Percentiles rank a stretch among this genome's conserved stretches.
Evolutionary conservation across 2,888 invertebrate species (phyloP).

Genomic region (Drosophila borborema): DNA sequence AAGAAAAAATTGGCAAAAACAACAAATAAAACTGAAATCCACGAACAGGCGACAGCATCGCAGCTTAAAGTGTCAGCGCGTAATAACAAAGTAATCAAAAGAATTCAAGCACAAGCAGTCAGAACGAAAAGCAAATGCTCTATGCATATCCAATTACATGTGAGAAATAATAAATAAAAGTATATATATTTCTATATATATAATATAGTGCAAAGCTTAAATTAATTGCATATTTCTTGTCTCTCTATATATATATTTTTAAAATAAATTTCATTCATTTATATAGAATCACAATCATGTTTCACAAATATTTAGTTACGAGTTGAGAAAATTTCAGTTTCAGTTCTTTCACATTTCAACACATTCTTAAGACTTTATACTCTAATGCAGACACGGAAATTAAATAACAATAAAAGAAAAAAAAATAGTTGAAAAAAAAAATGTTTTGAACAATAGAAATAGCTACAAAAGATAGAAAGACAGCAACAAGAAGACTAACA

Average conservation of each 20-base stretch:
- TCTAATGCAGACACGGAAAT: constrained; percentile 38
- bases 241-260: background rate
- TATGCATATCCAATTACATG: background rate
- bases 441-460: constrained; percentile 43
- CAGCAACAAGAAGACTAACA: constrained; percentile 11
- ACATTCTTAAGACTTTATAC: constrained; percentile 1
- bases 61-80: constrained; percentile 65
- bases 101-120: constrained; percentile 6
- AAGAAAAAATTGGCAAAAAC: constrained; percentile 2
- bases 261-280: background rate
- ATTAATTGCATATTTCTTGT: no score
- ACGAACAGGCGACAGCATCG: constrained; percentile 39
- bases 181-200: background rate
- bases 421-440: constrained; percentile 24
- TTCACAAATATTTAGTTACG: background rate
- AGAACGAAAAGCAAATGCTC: constrained; percentile 24
- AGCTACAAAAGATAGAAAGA: constrained; percentile 44
- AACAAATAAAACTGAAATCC: constrained; percentile 47
- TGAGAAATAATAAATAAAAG: background rate
- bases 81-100: constrained; percentile 54
- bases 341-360: constrained; percentile 1
- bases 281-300: background rate
- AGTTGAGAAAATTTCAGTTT: background rate
- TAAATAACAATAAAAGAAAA: constrained; percentile 53
- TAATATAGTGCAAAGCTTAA: background rate